Base-by-base conservation (phyloP, 2,113 vertebrate species). In the Microtus richardsoni region DNA sequence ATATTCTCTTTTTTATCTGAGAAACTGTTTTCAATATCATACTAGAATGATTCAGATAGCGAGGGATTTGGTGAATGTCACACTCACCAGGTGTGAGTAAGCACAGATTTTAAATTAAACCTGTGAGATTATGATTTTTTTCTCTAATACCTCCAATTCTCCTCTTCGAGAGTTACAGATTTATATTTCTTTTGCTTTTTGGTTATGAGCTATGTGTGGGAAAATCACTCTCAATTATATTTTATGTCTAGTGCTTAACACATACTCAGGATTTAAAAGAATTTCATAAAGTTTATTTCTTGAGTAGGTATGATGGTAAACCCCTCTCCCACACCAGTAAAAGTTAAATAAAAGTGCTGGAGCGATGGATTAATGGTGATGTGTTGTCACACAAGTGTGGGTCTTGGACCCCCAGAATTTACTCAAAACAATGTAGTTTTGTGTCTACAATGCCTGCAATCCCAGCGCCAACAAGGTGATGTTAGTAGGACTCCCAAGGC, bases 221-320 rank as follows among this genome's bases (percentile, higher is more conserved):
- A 68, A 9, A 41, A 71, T 88, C 13, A 52, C 13, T 39, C 75
- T 83, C 52, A 60, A 70, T 80, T 0, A 54, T 66, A 41, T n/a
- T 94, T 92, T 85, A 79, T 78, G 36, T 14, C 33, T 88, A 68
- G n/a, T 64, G 16, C 16, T 91, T 95, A 95, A 33, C 36, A 93
- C 12, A 91, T 79, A 91, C 13, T 87, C 52, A 71, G 1, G 9
- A 85, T 88, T 97, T 91, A 93, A 84, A 54, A 88, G 12, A 70
- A 13, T 33, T 66, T 83, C 49, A 73, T 73, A 11, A 39, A 62
- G 52, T 82, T 83, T 91, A 3, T 77, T 71, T 90, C 17, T 83
- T 96, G 94, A 92, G 49, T 47, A 91, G 28, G 5, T 58, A 62
- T 17, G 74, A 88, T 58, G 41, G 62, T 28, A 14, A 93, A 7